Conservation (phyloP, 1,140 invertebrate species). For the Lineus longissimus region DNA sequence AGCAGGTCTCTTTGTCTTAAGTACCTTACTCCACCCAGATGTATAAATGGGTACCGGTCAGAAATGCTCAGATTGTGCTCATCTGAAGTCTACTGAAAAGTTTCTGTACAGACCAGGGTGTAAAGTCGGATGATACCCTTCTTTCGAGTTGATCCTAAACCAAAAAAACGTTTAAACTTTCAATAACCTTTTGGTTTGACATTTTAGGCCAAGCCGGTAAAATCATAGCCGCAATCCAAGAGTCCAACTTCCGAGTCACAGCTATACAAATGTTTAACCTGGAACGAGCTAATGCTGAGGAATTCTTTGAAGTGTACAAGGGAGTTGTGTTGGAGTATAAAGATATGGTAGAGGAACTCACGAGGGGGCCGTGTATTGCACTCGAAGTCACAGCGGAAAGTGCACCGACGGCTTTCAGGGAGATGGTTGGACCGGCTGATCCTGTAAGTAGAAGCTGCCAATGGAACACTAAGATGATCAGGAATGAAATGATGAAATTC, state of each 20-base stretch:
- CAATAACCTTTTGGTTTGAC: background rate
- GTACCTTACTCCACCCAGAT: too few species aligned
- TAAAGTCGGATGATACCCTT: too few species aligned
- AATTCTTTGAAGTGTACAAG: constrained; percentile 92
- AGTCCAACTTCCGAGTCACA: constrained; percentile 71
- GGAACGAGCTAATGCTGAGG: constrained; percentile 74
- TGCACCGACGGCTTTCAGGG: constrained; percentile 65
- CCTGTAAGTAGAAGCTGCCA: constrained; percentile 65
- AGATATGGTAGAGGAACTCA: constrained; percentile 73
- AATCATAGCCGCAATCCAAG: constrained; percentile 71
- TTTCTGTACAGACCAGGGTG: too few species aligned
- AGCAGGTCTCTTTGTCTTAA: too few species aligned
- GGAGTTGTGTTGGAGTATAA: constrained; percentile 46
- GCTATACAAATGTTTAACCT: constrained; percentile 69
- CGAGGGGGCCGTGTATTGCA: constrained; percentile 77
- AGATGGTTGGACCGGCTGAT: constrained; percentile 81
- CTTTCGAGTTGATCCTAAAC: too few species aligned
- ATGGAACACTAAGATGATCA: too few species aligned
- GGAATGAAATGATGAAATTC: too few species aligned
- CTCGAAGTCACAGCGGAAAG: constrained; percentile 74
- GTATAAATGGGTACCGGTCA: too few species aligned
- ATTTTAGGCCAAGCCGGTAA: constrained; percentile 59
- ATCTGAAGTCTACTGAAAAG: too few species aligned
- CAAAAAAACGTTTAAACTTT: too few species aligned
- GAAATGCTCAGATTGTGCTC: too few species aligned